A percentile compares a stretch with the other conserved stretches of the same genome.
Evolutionary conservation across 2,113 vertebrate genomes (phyloP).

Genomic region (Etia nguti): DNA sequence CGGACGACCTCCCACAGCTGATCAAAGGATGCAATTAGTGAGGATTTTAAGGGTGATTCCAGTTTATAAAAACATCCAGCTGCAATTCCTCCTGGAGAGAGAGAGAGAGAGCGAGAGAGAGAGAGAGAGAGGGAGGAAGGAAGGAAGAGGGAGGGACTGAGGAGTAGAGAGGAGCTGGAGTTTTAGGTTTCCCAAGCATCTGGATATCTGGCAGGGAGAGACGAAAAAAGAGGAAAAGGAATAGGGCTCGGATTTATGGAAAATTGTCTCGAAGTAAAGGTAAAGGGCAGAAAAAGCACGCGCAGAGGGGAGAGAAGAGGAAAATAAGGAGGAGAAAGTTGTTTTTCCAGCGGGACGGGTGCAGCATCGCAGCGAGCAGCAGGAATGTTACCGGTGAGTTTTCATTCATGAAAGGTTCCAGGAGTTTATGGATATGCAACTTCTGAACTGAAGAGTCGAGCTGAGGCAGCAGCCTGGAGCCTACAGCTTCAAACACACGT

Average conservation of each 20-base stretch:
- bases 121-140: rapidly evolving
- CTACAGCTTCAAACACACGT: neutral
- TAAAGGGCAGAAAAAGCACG: neutral
- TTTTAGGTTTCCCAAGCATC: slow-evolving; percentile 33
- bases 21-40: neutral
- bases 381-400: slow-evolving; percentile 74
- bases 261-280: neutral
- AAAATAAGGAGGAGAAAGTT: neutral
- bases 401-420: neutral
- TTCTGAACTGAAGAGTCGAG: neutral
- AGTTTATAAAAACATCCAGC: neutral
- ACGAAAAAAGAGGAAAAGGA: neutral
- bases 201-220: slow-evolving; percentile 7
- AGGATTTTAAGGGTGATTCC: neutral
- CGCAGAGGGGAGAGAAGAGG: neutral
- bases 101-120: neutral
- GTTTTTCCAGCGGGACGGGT: neutral
- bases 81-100: neutral
- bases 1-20: neutral
- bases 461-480: neutral
- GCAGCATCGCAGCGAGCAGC: neutral
- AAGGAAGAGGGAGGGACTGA: neutral
- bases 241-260: neutral
- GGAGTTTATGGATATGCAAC: neutral
- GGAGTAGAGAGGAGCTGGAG: slow-evolving; percentile 12